Percentiles rank a stretch among this genome's conserved stretches.
Evolutionary conservation across 1,140 invertebrate species (phyloP).

Genomic region (Bombus ignitus): DNA sequence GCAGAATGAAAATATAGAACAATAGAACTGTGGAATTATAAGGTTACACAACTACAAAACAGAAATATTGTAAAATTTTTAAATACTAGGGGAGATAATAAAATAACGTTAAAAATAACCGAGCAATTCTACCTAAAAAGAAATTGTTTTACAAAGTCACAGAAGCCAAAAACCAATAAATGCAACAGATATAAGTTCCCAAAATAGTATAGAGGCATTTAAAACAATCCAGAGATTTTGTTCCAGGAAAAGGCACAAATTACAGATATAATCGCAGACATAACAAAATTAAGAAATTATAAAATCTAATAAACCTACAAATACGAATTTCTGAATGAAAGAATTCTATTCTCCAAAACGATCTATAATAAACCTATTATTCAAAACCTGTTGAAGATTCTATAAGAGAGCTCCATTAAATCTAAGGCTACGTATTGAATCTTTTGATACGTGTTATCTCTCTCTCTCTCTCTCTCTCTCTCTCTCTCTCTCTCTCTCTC

Average conservation of each 20-base stretch:
- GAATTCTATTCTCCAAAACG: background rate
- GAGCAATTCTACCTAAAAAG: too few species aligned
- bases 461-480: background rate
- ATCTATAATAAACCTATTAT: background rate
- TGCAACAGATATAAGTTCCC: too few species aligned
- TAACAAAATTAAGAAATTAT: background rate
- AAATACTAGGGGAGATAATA: background rate
- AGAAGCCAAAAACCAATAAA: background rate
- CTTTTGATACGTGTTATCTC: background rate
- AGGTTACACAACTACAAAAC: background rate
- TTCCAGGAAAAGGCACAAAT: too few species aligned
- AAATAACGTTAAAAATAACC: too few species aligned
- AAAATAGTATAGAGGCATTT: too few species aligned
- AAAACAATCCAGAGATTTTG: too few species aligned
- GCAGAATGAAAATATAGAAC: background rate
- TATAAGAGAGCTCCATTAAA: background rate
- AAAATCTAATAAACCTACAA: background rate
- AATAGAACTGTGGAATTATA: background rate
- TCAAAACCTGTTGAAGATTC: background rate
- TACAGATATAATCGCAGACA: too few species aligned
- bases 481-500: background rate
- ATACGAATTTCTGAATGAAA: background rate
- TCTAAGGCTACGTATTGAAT: background rate
- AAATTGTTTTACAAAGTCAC: background rate
- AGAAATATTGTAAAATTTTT: background rate